A percentile compares a stretch with the other conserved stretches of the same genome.
Evolutionary conservation across 1,140 invertebrate species (phyloP).

Genomic region (Panagrolaimus sp.): DNA sequence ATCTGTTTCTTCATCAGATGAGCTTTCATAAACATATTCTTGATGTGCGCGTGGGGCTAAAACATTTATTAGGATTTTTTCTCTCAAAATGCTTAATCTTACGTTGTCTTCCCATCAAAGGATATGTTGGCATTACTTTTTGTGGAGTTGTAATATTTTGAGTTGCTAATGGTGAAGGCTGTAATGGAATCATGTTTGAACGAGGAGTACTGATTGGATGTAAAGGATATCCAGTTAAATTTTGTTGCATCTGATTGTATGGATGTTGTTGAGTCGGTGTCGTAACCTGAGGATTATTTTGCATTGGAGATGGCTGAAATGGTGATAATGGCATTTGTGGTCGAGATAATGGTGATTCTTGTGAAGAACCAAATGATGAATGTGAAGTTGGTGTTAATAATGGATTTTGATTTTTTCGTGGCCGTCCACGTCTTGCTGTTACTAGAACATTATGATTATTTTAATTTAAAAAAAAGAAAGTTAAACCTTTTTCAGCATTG

Average conservation of each 20-base stretch:
- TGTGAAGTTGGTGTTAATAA: background rate
- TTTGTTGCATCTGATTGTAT: no score
- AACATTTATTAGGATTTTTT: no score
- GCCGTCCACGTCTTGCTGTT: background rate
- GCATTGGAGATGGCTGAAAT: background rate
- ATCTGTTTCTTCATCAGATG: constrained; percentile 12
- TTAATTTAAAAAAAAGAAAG: no score
- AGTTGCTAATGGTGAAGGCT: background rate
- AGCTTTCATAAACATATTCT: background rate
- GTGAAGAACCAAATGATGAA: background rate
- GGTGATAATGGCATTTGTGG: background rate
- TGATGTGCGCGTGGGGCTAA: no score
- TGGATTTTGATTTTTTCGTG: constrained; percentile 8
- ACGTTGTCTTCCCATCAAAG: no score
- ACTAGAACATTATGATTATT: no score
- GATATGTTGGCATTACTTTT: no score
- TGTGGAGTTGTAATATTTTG: no score
- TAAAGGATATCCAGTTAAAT: no score
- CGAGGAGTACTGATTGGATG: background rate
- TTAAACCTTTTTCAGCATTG: no score
- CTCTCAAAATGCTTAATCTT: no score
- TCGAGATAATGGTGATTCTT: background rate
- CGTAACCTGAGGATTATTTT: background rate
- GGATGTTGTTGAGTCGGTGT: background rate
- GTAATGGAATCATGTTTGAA: background rate